A percentile compares a stretch with the other conserved stretches of the same genome.
These are phyloP conservation scores for Stenodema calcarata DNA, from an alignment of 2,888 invertebrate species.

Conservation along the genomic window DNA sequence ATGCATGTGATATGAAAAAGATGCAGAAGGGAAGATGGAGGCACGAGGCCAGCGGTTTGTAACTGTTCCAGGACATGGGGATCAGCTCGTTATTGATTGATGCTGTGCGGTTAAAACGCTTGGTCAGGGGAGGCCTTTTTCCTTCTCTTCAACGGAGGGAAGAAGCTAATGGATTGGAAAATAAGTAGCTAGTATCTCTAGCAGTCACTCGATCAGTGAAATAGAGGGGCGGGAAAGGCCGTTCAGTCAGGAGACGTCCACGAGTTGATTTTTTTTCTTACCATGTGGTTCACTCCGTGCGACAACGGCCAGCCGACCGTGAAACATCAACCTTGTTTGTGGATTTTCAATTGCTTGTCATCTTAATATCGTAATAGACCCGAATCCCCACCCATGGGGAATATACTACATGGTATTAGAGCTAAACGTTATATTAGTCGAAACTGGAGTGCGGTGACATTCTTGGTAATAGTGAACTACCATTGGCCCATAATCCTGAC, in stretches of 20 bases:
- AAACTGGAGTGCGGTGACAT: no score
- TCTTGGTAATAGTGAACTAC: no score
- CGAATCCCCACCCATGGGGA: no score
- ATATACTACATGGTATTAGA: no score
- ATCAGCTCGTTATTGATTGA: constrained; percentile 11
- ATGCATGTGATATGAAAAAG: constrained; percentile 21
- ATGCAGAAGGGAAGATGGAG: no score
- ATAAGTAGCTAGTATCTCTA: constrained; percentile 36
- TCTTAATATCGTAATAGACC: no score
- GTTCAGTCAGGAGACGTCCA: background rate
- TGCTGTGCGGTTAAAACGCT: constrained; percentile 37
- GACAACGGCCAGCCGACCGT: background rate
- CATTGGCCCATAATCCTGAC: no score
- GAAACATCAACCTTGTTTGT: background rate
- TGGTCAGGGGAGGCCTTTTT: constrained; percentile 21
- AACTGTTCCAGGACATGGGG: constrained; percentile 20
- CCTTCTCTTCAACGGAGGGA: background rate
- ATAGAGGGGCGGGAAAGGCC: background rate
- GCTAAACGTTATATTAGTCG: no score
- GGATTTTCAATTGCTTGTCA: background rate
- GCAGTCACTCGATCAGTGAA: constrained; percentile 28
- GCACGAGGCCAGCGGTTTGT: constrained; percentile 7
- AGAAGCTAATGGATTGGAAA: constrained; percentile 45
- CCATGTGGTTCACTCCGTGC: background rate
- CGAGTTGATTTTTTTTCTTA: background rate